A percentile compares a stretch with the other conserved stretches of the same genome.
phyloP scores from a whole-genome alignment of 1,140 invertebrate genomes.

The Drosophila sp. region DNA sequence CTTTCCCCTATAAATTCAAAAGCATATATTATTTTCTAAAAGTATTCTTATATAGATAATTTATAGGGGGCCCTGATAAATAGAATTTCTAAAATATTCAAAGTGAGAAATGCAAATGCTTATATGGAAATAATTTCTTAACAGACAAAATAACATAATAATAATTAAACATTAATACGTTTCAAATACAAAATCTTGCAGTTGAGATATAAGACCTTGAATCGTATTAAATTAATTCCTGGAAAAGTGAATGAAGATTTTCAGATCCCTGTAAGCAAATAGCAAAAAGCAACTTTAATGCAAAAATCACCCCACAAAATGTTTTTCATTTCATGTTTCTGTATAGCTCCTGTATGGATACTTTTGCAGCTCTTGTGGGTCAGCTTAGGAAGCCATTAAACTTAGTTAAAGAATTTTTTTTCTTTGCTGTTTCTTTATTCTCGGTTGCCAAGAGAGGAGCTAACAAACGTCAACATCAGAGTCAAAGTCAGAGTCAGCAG shows the following conservation, averaged over 20 bases:
- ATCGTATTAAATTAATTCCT: neutral
- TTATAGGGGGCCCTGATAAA: too few species aligned
- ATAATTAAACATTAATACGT: too few species aligned
- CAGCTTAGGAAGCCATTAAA: slow-evolving; percentile 75
- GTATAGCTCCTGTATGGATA: slow-evolving; percentile 19
- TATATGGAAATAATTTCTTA: too few species aligned
- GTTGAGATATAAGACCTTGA: too few species aligned
- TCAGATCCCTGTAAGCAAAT: too few species aligned
- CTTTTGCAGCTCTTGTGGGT: slow-evolving; percentile 54
- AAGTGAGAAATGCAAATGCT: too few species aligned
- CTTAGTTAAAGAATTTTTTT: slow-evolving; percentile 72
- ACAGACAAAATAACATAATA: too few species aligned
- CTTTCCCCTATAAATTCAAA: too few species aligned
- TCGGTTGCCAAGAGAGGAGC: slow-evolving; percentile 41
- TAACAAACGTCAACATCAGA: slow-evolving; percentile 69
- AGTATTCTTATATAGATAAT: too few species aligned
- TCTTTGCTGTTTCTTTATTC: neutral
- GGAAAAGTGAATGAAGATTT: neutral
- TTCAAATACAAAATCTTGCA: too few species aligned
- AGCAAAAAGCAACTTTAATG: neutral
- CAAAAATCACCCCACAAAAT: neutral
- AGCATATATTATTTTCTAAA: too few species aligned
- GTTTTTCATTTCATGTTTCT: neutral
- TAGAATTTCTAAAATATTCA: too few species aligned
- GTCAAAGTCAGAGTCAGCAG: slow-evolving; percentile 59